These are phyloP conservation scores for Palythoa heliodiscus DNA, from an alignment of 92 coral and sea anemone species.

Conservation along the genomic window DNA sequence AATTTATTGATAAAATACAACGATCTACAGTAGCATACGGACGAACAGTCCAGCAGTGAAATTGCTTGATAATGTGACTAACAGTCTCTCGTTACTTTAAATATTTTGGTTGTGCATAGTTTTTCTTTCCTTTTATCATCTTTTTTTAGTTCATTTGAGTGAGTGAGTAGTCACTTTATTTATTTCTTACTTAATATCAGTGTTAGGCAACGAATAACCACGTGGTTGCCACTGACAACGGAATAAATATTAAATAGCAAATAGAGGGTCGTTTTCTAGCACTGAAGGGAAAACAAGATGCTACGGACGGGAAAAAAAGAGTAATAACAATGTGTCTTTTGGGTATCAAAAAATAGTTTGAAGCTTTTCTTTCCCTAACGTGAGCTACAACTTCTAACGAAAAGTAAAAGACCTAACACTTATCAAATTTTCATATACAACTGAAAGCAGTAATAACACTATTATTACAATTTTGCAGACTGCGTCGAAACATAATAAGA, in stretches of 20 bases:
- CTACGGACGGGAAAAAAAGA: not conserved
- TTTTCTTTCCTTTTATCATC: not conserved
- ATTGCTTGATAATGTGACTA: not conserved
- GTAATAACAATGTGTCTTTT: not conserved
- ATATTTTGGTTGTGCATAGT: conserved; percentile 1
- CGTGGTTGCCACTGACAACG: not conserved
- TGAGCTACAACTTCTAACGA: too few relatives aligned
- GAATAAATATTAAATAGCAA: not conserved
- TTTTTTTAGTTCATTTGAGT: not conserved
- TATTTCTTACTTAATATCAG: too few relatives aligned
- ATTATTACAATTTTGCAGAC: too few relatives aligned
- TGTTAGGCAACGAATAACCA: not conserved
- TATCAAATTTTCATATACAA: too few relatives aligned
- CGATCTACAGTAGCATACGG: conserved; percentile 16
- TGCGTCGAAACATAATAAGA: too few relatives aligned
- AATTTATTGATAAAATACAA: conserved; percentile 29
- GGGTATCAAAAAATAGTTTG: not conserved
- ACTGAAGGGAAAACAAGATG: not conserved
- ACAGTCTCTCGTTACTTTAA: conserved; percentile 5
- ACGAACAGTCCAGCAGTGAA: not conserved
- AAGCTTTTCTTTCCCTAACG: not conserved
- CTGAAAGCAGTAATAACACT: too few relatives aligned
- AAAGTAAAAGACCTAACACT: too few relatives aligned
- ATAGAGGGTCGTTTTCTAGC: not conserved
- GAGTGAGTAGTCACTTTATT: conserved; percentile 15